Conservation (phyloP, 2,888 invertebrate genomes). For the Bruchidius siliquastri region DNA sequence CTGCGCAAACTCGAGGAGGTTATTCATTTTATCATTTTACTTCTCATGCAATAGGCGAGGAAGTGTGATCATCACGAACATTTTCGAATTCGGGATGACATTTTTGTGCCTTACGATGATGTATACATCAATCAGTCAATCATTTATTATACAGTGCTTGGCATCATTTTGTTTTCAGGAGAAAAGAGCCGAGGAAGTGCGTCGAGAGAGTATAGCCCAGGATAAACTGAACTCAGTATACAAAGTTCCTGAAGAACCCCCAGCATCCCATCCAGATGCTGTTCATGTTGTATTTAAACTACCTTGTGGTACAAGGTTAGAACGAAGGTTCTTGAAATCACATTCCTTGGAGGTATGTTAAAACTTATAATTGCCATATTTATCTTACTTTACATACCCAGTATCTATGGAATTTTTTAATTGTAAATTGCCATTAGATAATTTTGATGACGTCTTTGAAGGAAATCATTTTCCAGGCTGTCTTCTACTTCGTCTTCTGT, state of each 20-base stretch:
- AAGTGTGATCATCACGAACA: too few species aligned
- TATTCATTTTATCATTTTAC: too few species aligned
- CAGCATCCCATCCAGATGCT: conserved; percentile 60
- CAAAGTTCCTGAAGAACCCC: conserved; percentile 73
- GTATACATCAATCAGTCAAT: too few species aligned
- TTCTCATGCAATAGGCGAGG: too few species aligned
- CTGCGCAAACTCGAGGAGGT: conserved; percentile 44
- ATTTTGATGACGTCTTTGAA: too few species aligned
- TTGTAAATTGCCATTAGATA: too few species aligned
- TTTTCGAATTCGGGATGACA: too few species aligned
- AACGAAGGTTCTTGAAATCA: conserved; percentile 75
- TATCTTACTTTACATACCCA: neutral
- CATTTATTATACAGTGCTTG: too few species aligned
- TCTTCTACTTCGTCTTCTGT: conserved; percentile 93
- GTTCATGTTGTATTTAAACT: conserved; percentile 87
- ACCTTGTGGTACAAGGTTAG: conserved; percentile 83
- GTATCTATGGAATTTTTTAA: too few species aligned
- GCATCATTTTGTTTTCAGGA: conserved; percentile 34
- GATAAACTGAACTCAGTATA: conserved; percentile 63
- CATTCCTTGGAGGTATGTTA: conserved; percentile 74
- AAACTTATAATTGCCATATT: neutral
- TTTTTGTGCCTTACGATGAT: too few species aligned
- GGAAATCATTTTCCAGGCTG: conserved; percentile 67
- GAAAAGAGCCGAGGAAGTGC: conserved; percentile 48
- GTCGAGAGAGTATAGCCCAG: conserved; percentile 54